Evolutionary conservation across 2,113 vertebrate species (phyloP).

Genomic region (Passer domesticus): DNA sequence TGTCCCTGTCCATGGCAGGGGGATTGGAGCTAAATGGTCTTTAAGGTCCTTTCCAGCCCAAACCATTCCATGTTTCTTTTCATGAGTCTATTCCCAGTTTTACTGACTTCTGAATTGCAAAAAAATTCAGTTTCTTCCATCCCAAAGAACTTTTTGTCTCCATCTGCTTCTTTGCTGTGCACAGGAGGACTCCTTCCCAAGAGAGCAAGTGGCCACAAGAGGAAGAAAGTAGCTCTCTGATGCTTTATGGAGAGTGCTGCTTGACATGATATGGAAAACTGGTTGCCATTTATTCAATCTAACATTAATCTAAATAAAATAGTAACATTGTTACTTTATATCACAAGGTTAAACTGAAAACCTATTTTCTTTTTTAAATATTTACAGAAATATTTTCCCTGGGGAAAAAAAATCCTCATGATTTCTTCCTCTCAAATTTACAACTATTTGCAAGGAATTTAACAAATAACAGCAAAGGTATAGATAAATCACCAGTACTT

Average conservation of each 20-base stretch:
- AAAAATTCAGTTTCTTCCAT: neutral
- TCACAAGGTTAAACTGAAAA: neutral
- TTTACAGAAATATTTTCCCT: neutral
- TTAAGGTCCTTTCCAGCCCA: neutral
- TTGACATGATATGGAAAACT: fast-evolving
- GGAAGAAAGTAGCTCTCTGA: neutral
- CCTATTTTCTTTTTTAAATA: neutral
- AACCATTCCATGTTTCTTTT: neutral
- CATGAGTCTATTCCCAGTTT: neutral
- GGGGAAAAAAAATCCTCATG: neutral
- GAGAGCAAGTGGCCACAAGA: neutral
- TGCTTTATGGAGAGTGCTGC: neutral
- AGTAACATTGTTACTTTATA: neutral
- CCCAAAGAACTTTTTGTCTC: neutral
- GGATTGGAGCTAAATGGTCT: fast-evolving
- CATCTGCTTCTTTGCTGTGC: neutral
- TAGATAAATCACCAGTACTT: neutral
- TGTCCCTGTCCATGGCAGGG: no score
- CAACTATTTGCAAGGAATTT: neutral
- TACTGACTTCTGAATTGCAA: neutral
- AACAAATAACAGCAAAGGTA: neutral
- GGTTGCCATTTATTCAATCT: neutral
- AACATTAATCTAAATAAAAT: neutral
- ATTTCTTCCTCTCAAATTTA: neutral
- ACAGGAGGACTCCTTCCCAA: neutral